Evolutionary conservation across 2,797 vertebrate species (phyloP).

Genomic region (Columba guinea): DNA sequence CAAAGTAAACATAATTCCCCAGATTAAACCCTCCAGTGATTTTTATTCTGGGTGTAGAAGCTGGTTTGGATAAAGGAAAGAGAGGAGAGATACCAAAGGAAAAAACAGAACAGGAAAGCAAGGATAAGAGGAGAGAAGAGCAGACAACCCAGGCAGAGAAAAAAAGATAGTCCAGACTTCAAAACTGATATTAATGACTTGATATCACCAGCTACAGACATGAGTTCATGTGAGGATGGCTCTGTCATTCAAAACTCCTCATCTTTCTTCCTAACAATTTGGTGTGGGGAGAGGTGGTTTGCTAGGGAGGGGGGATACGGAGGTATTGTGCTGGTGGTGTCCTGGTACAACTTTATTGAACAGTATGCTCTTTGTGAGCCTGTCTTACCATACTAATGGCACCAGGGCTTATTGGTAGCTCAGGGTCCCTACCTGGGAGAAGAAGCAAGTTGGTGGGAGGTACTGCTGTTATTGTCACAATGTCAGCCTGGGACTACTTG

Average conservation of each 20-base stretch:
- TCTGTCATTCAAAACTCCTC: not conserved
- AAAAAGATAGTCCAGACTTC: not conserved
- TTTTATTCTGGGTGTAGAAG: constrained; percentile 1
- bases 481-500: rapidly evolving
- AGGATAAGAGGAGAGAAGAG: not conserved
- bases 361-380: not conserved
- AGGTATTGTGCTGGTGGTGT: rapidly evolving
- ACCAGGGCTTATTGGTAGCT: too few relatives aligned
- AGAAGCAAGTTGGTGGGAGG: not conserved
- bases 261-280: not conserved
- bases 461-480: not conserved
- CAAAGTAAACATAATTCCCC: not conserved
- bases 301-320: rapidly evolving
- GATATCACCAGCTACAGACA: not conserved
- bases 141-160: not conserved
- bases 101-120: not conserved
- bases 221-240: rapidly evolving
- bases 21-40: not conserved
- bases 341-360: not conserved
- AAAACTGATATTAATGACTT: not conserved
- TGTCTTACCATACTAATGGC: not conserved
- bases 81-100: not conserved
- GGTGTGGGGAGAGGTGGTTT: not conserved
- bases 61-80: not conserved
- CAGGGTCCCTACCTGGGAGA: not conserved